Percentiles rank a stretch among this genome's conserved stretches.
These are phyloP conservation scores for Panthera tigris DNA, from an alignment of 2,113 vertebrate species.

Conservation along the genomic window DNA sequence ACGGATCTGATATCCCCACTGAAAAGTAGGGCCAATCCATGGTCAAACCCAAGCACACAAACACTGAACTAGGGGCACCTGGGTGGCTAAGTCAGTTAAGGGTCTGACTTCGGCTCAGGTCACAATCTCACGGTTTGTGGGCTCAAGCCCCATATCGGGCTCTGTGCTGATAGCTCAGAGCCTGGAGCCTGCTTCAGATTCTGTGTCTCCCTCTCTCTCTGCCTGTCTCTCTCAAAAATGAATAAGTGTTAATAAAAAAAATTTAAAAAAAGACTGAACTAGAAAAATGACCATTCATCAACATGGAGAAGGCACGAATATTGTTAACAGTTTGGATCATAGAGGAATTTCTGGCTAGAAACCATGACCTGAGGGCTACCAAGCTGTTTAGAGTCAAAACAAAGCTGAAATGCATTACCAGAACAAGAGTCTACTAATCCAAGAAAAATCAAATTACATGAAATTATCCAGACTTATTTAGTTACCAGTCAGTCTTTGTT, in stretches of 20 bases:
- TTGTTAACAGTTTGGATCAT: background rate
- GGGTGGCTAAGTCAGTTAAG: no score
- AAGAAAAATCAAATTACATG: background rate
- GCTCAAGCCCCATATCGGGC: no score
- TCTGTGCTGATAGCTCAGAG: no score
- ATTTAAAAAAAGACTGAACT: background rate
- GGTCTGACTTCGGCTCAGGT: no score
- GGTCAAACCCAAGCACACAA: constrained; percentile 14
- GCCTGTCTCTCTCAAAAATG: no score
- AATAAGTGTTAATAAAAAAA: no score
- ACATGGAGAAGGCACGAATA: constrained; percentile 32
- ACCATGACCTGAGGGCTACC: background rate
- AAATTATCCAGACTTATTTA: background rate
- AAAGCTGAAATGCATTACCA: constrained; percentile 14
- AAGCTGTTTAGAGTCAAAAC: background rate
- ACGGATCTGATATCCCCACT: background rate
- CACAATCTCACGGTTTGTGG: no score
- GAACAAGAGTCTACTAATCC: background rate
- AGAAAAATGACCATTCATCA: constrained; percentile 28
- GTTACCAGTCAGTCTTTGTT: background rate
- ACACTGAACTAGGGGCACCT: background rate
- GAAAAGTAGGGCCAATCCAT: constrained; percentile 25
- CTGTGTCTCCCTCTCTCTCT: no score
- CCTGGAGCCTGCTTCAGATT: no score
- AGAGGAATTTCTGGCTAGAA: constrained; percentile 15